Evolutionary conservation across 2,888 invertebrate species (phyloP).

Genomic region (Herminia tarsipennalis): DNA sequence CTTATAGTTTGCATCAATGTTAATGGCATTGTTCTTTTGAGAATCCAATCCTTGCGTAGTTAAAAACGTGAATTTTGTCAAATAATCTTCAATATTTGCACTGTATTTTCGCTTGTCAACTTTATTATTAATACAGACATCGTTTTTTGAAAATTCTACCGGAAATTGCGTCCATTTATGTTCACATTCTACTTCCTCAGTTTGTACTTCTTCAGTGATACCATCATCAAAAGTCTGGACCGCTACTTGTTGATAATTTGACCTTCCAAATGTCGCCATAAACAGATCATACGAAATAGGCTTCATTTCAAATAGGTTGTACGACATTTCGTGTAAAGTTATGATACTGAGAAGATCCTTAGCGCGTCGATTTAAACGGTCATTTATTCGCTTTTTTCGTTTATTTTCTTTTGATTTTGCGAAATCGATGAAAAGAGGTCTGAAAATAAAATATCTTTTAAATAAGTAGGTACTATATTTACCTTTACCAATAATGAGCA

Average conservation of each 20-base stretch:
- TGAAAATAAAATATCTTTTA: constrained; percentile 50
- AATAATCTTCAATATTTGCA: constrained; percentile 56
- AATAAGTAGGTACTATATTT: not conserved
- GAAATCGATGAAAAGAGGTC: constrained; percentile 74
- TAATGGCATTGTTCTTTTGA: constrained; percentile 34
- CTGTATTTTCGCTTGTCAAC: constrained; percentile 42
- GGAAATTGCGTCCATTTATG: constrained; percentile 79
- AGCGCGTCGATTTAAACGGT: constrained; percentile 66
- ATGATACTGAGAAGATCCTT: constrained; percentile 74
- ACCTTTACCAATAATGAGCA: not conserved
- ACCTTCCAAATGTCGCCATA: constrained; percentile 75
- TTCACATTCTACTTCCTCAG: constrained; percentile 60
- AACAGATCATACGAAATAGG: constrained; percentile 79
- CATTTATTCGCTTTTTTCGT: constrained; percentile 58
- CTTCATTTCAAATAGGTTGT: constrained; percentile 76
- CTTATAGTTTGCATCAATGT: constrained; percentile 57
- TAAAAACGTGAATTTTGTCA: constrained; percentile 61
- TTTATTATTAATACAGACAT: constrained; percentile 51
- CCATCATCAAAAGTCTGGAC: constrained; percentile 79
- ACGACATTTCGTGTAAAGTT: constrained; percentile 76
- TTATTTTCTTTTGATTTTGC: constrained; percentile 69
- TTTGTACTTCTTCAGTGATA: constrained; percentile 69
- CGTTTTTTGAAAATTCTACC: constrained; percentile 67
- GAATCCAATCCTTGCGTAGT: constrained; percentile 39
- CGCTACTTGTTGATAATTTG: constrained; percentile 71